These are phyloP conservation scores for Nasonia giraulti DNA, from an alignment of 1,140 invertebrate species.

Conservation along the genomic window DNA sequence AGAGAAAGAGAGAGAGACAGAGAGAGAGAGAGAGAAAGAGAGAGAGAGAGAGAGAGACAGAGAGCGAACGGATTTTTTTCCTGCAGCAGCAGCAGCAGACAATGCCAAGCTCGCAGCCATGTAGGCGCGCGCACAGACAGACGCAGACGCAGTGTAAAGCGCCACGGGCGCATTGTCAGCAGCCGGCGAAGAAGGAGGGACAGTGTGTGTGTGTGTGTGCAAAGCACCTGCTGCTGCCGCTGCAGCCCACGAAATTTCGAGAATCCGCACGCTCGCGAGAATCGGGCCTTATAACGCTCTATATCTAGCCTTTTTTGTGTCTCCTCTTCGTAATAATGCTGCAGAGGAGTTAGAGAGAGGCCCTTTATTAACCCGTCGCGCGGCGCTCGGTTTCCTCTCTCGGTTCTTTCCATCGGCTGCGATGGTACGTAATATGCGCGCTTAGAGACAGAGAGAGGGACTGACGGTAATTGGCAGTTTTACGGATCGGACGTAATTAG, in stretches of 20 bases:
- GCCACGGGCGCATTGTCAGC: slow-evolving; percentile 22
- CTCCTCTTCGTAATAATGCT: background rate
- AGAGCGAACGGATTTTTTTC: background rate
- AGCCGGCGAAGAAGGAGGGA: background rate
- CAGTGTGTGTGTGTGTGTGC: background rate
- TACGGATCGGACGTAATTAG: background rate
- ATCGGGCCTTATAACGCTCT: background rate
- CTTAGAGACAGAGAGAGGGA: background rate
- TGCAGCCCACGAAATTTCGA: slow-evolving; percentile 15
- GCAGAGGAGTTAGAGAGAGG: background rate
- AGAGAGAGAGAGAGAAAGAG: too few species aligned
- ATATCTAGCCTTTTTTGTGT: background rate
- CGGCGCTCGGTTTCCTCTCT: background rate
- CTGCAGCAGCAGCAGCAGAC: background rate
- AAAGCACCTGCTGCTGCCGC: slow-evolving; percentile 22
- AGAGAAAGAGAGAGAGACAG: too few species aligned
- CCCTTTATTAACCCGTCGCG: slow-evolving; percentile 18
- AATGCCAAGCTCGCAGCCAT: background rate
- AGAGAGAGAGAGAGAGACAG: too few species aligned
- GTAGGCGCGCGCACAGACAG: background rate
- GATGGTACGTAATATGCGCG: background rate
- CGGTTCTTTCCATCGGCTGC: background rate
- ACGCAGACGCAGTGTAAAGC: background rate
- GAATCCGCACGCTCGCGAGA: background rate
- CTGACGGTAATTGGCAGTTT: background rate